Evolutionary conservation across 2,888 invertebrate species (phyloP).

Genomic region (Sycophila texana): DNA sequence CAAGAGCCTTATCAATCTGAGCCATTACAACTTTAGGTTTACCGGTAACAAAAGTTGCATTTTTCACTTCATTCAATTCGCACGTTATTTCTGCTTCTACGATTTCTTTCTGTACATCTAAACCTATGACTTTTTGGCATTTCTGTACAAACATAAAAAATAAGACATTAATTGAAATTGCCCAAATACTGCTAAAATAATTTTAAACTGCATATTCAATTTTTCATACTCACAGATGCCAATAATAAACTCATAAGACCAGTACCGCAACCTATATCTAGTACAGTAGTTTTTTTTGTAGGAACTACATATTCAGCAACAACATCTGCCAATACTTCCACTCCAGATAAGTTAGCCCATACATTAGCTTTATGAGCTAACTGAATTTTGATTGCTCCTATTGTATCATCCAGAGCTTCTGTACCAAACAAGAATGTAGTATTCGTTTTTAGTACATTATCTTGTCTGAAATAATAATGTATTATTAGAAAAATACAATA

Average conservation of each 20-base stretch:
- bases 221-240: slow-evolving; percentile 67
- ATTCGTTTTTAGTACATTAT: slow-evolving; percentile 64
- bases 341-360: slow-evolving; percentile 71
- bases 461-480: slow-evolving; percentile 59
- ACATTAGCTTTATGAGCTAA: slow-evolving; percentile 73
- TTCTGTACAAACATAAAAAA: slow-evolving; percentile 62
- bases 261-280: slow-evolving; percentile 73
- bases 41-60: slow-evolving; percentile 71
- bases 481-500: not conserved
- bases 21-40: slow-evolving; percentile 67
- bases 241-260: slow-evolving; percentile 72
- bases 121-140: slow-evolving; percentile 72
- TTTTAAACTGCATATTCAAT: not conserved
- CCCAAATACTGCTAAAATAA: slow-evolving; percentile 19
- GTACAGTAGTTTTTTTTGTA: slow-evolving; percentile 65
- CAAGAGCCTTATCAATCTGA: slow-evolving; percentile 64
- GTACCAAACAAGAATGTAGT: slow-evolving; percentile 72
- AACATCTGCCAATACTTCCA: slow-evolving; percentile 68
- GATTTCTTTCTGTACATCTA: slow-evolving; percentile 71
- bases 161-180: slow-evolving; percentile 3
- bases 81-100: slow-evolving; percentile 73
- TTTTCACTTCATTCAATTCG: slow-evolving; percentile 71
- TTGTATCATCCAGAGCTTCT: slow-evolving; percentile 71
- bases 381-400: slow-evolving; percentile 70
- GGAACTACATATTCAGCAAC: slow-evolving; percentile 68